phyloP scores from a whole-genome alignment of 2,888 invertebrate species.

The Cryptocephalus moraei region DNA sequence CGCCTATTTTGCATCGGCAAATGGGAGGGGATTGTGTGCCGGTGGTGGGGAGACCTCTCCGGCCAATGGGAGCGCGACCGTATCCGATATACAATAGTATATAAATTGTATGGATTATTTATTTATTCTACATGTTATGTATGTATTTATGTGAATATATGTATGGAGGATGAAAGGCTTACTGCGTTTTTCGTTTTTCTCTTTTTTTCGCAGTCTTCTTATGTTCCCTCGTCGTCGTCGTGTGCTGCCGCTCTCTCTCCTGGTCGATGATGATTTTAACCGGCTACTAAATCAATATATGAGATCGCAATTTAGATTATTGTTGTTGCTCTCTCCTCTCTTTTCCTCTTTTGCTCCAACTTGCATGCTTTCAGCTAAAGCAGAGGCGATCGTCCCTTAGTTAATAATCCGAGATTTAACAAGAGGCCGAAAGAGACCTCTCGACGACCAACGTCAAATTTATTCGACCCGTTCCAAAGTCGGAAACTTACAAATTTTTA shows the following conservation, averaged over 20 bases:
- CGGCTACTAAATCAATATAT: slow-evolving; percentile 28
- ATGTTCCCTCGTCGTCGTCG: not conserved
- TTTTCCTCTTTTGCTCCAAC: too few species aligned
- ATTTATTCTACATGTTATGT: slow-evolving; percentile 41
- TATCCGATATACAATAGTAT: slow-evolving; percentile 40
- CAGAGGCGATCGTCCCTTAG: too few species aligned
- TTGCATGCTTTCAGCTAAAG: too few species aligned
- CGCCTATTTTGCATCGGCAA: slow-evolving; percentile 30
- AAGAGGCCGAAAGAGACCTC: too few species aligned
- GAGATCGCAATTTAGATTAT: slow-evolving; percentile 25
- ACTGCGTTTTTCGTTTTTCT: slow-evolving; percentile 20
- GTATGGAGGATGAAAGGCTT: slow-evolving; percentile 33
- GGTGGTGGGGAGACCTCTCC: slow-evolving; percentile 25
- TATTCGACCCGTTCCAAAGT: too few species aligned
- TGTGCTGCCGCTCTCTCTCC: slow-evolving; percentile 5
- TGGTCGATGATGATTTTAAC: slow-evolving; percentile 26
- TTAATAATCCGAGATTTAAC: too few species aligned
- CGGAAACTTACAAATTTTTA: too few species aligned
- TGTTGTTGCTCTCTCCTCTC: slow-evolving; percentile 5
- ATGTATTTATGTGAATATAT: slow-evolving; percentile 40
- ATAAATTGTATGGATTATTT: slow-evolving; percentile 44
- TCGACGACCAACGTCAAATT: too few species aligned
- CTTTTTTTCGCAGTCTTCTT: not conserved
- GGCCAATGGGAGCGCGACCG: slow-evolving; percentile 27
- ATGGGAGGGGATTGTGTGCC: slow-evolving; percentile 28